These are phyloP conservation scores for Gymnosoma rotundatum DNA, from an alignment of 2,888 invertebrate genomes.

Conservation along the genomic window DNA sequence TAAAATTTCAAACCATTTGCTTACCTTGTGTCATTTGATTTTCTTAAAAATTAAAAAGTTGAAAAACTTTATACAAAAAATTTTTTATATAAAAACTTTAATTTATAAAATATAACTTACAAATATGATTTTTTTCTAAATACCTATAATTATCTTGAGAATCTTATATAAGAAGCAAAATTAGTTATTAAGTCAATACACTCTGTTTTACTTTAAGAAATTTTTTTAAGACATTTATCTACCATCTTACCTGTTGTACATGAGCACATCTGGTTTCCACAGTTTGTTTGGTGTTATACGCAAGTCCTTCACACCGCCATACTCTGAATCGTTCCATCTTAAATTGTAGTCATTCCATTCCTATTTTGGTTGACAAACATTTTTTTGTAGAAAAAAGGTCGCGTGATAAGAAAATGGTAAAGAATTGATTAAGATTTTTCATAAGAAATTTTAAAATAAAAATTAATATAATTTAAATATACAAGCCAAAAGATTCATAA, in stretches of 20 bases:
- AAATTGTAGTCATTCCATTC: constrained; percentile 99
- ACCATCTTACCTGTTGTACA: constrained; percentile 97
- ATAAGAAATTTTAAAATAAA: neutral
- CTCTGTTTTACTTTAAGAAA: constrained; percentile 45
- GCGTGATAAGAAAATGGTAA: constrained; percentile 14
- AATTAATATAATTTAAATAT: constrained; percentile 30
- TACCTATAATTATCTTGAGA: constrained; percentile 36
- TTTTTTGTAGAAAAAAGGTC: neutral
- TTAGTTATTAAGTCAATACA: constrained; percentile 48
- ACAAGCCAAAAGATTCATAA: neutral
- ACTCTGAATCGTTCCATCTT: constrained; percentile 97
- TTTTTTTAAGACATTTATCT: constrained; percentile 59
- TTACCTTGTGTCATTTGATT: constrained; percentile 62
- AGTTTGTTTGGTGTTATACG: constrained; percentile 97
- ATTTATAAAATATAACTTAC: constrained; percentile 13
- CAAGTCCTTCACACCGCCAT: constrained; percentile 96
- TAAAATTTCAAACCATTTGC: constrained; percentile 53
- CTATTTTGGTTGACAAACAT: constrained; percentile 83
- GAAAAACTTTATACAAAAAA: neutral
- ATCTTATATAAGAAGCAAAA: constrained; percentile 17
- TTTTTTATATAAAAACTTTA: neutral
- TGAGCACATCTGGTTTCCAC: constrained; percentile 99
- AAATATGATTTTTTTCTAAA: neutral
- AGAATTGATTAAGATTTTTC: constrained; percentile 71
- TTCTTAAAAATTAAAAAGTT: constrained; percentile 35